Conservation (phyloP, 2,113 vertebrate genomes). For the Pygoscelis adeliae region DNA sequence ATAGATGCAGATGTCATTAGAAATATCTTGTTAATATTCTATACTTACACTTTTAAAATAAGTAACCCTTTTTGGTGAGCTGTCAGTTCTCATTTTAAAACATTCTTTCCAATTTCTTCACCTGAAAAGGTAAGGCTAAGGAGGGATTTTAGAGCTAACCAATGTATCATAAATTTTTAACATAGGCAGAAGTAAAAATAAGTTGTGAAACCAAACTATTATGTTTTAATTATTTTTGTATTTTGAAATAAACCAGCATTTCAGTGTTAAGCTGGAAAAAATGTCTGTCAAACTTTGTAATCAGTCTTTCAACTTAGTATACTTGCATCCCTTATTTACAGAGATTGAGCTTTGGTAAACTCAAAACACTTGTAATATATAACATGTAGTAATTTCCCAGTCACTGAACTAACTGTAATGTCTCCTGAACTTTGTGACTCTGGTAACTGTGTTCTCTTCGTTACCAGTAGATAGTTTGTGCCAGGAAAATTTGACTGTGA, state of each 20-base stretch:
- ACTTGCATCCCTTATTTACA: background rate
- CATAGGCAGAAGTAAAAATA: background rate
- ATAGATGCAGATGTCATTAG: background rate
- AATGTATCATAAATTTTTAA: background rate
- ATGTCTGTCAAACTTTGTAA: background rate
- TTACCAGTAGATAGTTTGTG: conserved; percentile 54
- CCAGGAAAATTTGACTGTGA: conserved; percentile 77
- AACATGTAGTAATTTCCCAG: background rate
- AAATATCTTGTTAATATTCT: background rate
- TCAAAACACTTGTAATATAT: background rate
- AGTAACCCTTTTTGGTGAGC: background rate
- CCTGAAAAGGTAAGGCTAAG: background rate
- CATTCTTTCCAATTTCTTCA: background rate
- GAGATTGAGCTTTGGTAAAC: background rate
- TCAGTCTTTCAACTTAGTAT: background rate
- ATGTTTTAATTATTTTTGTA: background rate
- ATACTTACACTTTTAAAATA: background rate
- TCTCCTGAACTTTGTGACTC: conserved; percentile 52
- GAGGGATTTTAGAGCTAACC: background rate
- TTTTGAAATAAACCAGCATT: background rate
- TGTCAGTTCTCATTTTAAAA: background rate
- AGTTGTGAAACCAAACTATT: background rate
- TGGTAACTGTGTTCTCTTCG: conserved; percentile 65
- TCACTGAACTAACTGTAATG: conserved; percentile 30
- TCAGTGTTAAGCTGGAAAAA: background rate